Percentiles rank a stretch among this genome's conserved stretches.
Conservation (phyloP, 2,113 vertebrate species). For the Aythya baeri region DNA sequence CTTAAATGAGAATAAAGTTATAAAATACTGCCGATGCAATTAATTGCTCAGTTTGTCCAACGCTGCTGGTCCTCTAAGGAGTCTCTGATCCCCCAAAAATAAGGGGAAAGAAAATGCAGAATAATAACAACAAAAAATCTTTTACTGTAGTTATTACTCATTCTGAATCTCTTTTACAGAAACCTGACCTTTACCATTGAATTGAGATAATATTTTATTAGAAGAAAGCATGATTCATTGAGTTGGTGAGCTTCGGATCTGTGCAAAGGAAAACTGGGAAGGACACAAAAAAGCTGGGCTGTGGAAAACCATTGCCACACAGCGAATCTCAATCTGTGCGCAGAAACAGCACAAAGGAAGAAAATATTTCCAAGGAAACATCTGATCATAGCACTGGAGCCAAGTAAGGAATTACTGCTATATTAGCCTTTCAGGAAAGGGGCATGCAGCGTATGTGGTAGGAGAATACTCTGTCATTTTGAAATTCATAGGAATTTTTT, state of each 20-base stretch:
- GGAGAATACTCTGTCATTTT: neutral
- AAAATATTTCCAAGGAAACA: conserved; percentile 1
- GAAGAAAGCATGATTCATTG: conserved; percentile 46
- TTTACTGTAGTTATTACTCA: conserved; percentile 11
- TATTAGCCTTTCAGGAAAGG: neutral
- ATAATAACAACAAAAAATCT: neutral
- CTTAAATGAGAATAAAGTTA: neutral
- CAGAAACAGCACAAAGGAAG: conserved; percentile 6
- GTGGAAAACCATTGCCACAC: conserved; percentile 15
- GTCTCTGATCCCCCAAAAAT: neutral
- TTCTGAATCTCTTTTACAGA: conserved; percentile 40
- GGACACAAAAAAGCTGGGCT: neutral
- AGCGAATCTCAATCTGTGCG: neutral
- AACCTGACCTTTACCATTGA: neutral
- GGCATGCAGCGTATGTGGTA: neutral
- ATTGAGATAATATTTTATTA: conserved; percentile 52
- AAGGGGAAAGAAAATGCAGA: neutral
- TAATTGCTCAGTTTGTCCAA: neutral
- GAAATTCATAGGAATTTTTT: neutral
- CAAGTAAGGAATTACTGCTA: neutral
- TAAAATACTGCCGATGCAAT: neutral
- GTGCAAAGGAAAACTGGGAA: conserved; percentile 30
- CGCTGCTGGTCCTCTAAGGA: neutral
- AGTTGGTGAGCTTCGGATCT: neutral
- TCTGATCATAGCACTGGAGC: neutral